Conservation (phyloP, 2,888 invertebrate genomes). For the Diarsia dahlii region DNA sequence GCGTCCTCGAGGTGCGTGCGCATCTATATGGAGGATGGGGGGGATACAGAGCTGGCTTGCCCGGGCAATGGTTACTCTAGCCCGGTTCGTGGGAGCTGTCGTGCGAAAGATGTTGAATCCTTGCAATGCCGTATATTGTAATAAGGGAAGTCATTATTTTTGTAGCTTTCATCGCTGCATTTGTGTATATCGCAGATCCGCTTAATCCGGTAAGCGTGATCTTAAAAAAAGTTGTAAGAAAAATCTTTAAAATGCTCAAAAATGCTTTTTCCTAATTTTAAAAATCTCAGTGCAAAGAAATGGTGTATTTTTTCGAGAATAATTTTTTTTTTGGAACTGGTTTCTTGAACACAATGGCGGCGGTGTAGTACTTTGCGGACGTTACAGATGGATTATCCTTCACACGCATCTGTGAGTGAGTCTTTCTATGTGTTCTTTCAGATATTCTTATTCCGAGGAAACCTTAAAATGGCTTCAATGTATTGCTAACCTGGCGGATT, state of each 20-base stretch:
- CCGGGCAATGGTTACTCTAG: conserved; percentile 1
- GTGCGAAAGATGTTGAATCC: no score
- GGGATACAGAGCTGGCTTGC: neutral
- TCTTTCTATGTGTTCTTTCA: neutral
- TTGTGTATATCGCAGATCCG: neutral
- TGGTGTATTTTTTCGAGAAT: neutral
- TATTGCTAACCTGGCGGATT: no score
- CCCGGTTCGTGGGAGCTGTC: neutral
- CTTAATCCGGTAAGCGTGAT: neutral
- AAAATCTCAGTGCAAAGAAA: neutral
- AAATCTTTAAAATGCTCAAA: no score
- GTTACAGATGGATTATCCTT: neutral
- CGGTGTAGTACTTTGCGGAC: neutral
- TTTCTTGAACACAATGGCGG: neutral
- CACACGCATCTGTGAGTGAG: conserved; percentile 14
- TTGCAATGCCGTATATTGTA: neutral
- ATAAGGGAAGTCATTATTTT: neutral
- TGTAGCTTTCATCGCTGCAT: neutral
- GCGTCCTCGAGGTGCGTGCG: conserved; percentile 8
- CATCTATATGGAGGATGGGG: neutral
- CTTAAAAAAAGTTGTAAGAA: neutral
- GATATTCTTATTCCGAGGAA: neutral
- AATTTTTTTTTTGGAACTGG: neutral
- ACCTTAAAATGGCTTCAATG: neutral
- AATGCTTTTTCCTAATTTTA: neutral